Conservation (phyloP, 2,113 vertebrate species). For the Pseudorasbora parva region DNA sequence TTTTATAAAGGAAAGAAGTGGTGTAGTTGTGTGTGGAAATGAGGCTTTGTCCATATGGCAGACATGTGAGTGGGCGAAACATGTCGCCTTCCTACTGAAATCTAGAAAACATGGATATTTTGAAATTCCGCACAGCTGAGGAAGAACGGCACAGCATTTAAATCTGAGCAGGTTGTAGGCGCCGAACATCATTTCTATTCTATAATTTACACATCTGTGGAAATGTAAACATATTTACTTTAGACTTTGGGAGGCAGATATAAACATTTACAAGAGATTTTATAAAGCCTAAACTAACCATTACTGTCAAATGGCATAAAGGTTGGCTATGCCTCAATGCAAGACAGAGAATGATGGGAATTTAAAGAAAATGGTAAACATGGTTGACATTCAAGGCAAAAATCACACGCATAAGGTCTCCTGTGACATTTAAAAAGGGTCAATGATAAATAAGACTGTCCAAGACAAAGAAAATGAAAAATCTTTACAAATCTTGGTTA, state of each 20-base stretch:
- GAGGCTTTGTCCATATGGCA: conserved; percentile 33
- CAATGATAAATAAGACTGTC: not conserved
- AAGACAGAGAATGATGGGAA: not conserved
- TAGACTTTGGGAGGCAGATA: not conserved
- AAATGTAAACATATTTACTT: not conserved
- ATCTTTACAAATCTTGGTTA: not conserved
- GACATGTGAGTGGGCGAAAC: conserved; percentile 25
- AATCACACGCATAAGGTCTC: not conserved
- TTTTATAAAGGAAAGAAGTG: not conserved
- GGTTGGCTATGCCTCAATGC: not conserved
- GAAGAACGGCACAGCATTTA: not conserved
- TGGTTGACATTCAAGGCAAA: not conserved
- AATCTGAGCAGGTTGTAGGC: not conserved
- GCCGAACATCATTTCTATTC: not conserved
- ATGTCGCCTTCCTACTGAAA: conserved; percentile 19
- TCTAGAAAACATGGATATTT: not conserved
- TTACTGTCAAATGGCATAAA: not conserved
- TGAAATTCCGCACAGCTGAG: not conserved
- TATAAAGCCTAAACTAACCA: not conserved
- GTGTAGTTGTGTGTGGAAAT: conserved; percentile 14
- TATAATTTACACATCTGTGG: not conserved
- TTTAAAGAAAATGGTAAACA: not conserved
- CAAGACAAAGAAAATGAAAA: not conserved
- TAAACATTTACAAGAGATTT: not conserved
- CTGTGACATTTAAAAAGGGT: not conserved